phyloP scores from a whole-genome alignment of 2,888 invertebrate species.

The Odontocerum albicorne region DNA sequence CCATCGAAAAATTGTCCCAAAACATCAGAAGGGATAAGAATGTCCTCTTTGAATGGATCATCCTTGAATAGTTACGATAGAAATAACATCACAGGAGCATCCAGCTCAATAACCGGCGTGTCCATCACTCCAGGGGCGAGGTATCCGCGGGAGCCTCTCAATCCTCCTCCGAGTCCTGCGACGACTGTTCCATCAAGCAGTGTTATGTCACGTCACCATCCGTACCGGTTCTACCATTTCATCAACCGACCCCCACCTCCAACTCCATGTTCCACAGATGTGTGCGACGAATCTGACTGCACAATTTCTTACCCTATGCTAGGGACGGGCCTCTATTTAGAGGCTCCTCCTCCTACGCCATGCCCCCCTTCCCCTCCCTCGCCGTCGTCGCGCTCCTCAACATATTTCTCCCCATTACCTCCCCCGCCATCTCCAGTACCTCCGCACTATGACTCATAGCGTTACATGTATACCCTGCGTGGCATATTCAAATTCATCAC shows the following conservation, averaged over 20 bases:
- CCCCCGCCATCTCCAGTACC: constrained; percentile 87
- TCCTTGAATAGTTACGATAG: constrained; percentile 69
- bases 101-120: constrained; percentile 52
- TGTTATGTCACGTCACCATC: constrained; percentile 64
- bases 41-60: constrained; percentile 63
- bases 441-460: constrained; percentile 51
- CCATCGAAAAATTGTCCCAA: constrained; percentile 11
- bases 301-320: constrained; percentile 40
- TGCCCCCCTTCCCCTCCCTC: constrained; percentile 65
- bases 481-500: not conserved
- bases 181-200: constrained; percentile 68
- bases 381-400: constrained; percentile 72
- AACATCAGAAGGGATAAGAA: constrained; percentile 58
- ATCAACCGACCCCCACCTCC: constrained; percentile 89
- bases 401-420: constrained; percentile 78
- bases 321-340: constrained; percentile 46
- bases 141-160: constrained; percentile 84
- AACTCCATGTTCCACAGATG: constrained; percentile 93
- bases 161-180: constrained; percentile 91
- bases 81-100: constrained; percentile 67
- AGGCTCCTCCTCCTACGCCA: constrained; percentile 75
- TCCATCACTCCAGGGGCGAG: constrained; percentile 71
- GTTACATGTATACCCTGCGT: not conserved
- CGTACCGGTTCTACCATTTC: constrained; percentile 74
- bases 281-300: constrained; percentile 87